Conservation (phyloP, 2,888 invertebrate species). For the Brachynemurus nebulosus region DNA sequence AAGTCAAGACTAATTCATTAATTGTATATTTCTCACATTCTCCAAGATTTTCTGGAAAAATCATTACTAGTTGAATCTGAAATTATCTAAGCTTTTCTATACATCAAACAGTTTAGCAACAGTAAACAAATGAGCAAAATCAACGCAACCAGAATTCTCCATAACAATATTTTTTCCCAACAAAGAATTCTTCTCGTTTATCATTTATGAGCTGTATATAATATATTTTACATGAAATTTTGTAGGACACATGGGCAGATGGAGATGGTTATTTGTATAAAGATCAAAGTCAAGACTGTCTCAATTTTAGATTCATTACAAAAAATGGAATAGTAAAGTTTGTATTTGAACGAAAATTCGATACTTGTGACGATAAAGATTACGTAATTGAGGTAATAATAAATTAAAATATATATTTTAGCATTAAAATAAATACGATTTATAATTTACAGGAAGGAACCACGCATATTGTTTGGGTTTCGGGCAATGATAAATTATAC, state of each 20-base stretch:
- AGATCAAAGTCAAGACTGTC: slow-evolving; percentile 64
- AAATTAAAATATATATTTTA: not conserved
- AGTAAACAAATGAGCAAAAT: too few species aligned
- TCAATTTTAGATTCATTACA: slow-evolving; percentile 37
- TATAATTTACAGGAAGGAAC: slow-evolving; percentile 58
- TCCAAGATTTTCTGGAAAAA: too few species aligned
- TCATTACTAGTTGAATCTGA: too few species aligned
- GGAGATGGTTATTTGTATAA: slow-evolving; percentile 46
- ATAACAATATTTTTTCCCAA: too few species aligned
- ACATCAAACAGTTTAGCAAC: too few species aligned
- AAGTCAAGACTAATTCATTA: too few species aligned
- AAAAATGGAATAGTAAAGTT: slow-evolving; percentile 45
- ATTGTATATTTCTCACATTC: too few species aligned
- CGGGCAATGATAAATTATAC: slow-evolving; percentile 59
- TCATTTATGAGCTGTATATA: too few species aligned
- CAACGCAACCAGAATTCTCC: too few species aligned
- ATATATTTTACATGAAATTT: too few species aligned
- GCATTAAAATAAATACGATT: not conserved
- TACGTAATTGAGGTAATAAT: slow-evolving; percentile 58
- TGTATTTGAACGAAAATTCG: slow-evolving; percentile 64
- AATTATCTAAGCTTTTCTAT: too few species aligned
- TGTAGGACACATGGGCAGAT: slow-evolving; percentile 60
- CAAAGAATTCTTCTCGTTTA: too few species aligned
- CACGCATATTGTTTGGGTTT: slow-evolving; percentile 75
- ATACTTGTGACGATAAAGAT: slow-evolving; percentile 67